Evolutionary conservation across 2,113 vertebrate species (phyloP).

Genomic region (Gallinago media): DNA sequence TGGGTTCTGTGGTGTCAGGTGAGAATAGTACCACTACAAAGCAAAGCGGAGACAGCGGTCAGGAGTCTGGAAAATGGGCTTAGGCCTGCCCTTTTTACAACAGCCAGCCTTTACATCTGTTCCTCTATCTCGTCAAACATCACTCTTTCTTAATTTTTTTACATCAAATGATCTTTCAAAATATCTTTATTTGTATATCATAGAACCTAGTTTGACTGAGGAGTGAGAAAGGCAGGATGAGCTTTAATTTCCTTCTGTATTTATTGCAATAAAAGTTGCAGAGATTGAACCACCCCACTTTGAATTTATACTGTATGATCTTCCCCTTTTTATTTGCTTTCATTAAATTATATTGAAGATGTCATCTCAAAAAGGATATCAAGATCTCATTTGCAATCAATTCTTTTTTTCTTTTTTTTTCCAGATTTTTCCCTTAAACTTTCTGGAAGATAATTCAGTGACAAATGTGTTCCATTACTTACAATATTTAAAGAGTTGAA

Average conservation of each 20-base stretch:
- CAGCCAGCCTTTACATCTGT: neutral
- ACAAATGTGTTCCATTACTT: conserved; percentile 32
- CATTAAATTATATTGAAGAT: neutral
- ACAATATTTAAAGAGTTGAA: neutral
- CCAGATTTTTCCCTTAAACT: neutral
- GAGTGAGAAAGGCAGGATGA: neutral
- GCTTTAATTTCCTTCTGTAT: neutral
- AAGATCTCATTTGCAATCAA: neutral
- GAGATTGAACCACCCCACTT: neutral
- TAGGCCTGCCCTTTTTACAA: neutral
- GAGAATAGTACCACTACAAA: neutral
- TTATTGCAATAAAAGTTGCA: neutral
- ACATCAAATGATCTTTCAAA: neutral
- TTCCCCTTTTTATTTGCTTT: neutral
- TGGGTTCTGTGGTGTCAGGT: neutral
- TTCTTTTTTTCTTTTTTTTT: neutral
- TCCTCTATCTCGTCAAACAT: neutral
- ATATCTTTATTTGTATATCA: neutral
- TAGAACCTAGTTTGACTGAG: neutral
- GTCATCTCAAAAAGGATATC: neutral
- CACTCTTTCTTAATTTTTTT: neutral
- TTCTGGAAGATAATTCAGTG: conserved; percentile 13
- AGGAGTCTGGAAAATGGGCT: neutral
- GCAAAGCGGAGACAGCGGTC: neutral
- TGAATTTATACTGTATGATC: neutral